Base-by-base conservation (phyloP, 2,888 invertebrate species). In the Chaetogeoica ovagalla region DNA sequence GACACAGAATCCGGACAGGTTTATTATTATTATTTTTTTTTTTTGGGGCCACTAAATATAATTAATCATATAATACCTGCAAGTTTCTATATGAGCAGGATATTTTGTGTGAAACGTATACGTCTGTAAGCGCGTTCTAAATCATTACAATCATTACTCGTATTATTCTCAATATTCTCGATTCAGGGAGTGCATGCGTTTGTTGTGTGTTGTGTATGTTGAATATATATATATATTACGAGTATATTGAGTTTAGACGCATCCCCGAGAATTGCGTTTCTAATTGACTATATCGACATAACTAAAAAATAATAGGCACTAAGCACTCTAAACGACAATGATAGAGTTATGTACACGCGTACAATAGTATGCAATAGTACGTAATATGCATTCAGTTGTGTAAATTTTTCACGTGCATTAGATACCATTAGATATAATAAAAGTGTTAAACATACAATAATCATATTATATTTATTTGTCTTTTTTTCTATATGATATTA, bases 291-390 rank as follows among this genome's bases (percentile, higher is more conserved):
- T 63, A 48, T 30, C 37, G 30, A n/a, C n/a, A n/a, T 69, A 55
- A 39, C 73, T 74, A 74, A 74, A 65, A 74, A n/a, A n/a, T n/a
- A n/a, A n/a, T 74, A 74, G 73, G 63, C 55, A 55, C 73, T 74
- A 74, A 74, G 63, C 63, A 63, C 55, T 74, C 63, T 74, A 74
- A 74, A 74, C 65, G 37, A 62, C 62, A 59, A 30, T 30, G 48
- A 62, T 48, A 72, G 60, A 62, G 72, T 72, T 72, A 11, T 23
- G 15, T 63, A 63, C 30, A 74, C 17, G 37, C n/a, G n/a, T 55
- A 65, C 62, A 13, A 30, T 63, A 69, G 30, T 30, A 52, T 57
- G 2, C 3, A 57, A 19, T 2, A 2, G 23, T 60, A 23, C 23
- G n/a, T 60, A 11, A 62, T 73, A 63, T 55, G 73, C 73, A 74